Conservation (phyloP, 1,140 invertebrate species). For the Eriocheir sinensis region DNA sequence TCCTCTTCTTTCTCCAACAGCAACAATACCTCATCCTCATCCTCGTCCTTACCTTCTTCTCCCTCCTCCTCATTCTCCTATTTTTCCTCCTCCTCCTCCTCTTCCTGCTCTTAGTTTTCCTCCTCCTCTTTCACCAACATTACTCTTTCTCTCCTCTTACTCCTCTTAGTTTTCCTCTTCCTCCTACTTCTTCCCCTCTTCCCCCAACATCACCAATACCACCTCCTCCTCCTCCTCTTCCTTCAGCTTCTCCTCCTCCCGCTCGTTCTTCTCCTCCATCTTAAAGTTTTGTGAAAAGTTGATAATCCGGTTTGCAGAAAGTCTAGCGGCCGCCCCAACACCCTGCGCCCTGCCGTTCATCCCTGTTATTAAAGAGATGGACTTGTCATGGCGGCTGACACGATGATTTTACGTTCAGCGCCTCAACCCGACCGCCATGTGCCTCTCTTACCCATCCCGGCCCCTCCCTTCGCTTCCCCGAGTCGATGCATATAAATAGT, state of each 20-base stretch:
- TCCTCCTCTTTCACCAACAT: no score
- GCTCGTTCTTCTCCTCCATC: neutral
- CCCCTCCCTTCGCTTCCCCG: neutral
- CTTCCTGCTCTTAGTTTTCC: neutral
- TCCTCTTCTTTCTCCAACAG: no score
- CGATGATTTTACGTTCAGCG: constrained; percentile 35
- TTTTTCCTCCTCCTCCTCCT: neutral
- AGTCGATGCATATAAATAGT: neutral
- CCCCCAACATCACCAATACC: no score
- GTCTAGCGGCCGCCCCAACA: neutral
- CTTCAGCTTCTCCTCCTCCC: neutral
- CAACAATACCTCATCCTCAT: no score
- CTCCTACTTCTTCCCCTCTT: no score
- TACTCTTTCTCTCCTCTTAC: no score
- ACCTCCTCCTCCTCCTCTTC: no score
- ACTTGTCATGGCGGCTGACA: constrained; percentile 35
- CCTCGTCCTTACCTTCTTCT: neutral
- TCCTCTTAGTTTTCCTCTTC: no score
- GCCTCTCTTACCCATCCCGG: neutral
- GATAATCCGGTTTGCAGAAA: constrained; percentile 31
- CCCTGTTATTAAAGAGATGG: constrained; percentile 47
- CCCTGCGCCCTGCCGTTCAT: neutral
- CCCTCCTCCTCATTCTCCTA: neutral
- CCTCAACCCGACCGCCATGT: neutral
- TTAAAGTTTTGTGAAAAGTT: neutral